Percentiles rank a stretch among this genome's conserved stretches.
These are phyloP conservation scores for Schrankia costaestrigalis DNA, from an alignment of 2,888 invertebrate genomes.

Conservation along the genomic window DNA sequence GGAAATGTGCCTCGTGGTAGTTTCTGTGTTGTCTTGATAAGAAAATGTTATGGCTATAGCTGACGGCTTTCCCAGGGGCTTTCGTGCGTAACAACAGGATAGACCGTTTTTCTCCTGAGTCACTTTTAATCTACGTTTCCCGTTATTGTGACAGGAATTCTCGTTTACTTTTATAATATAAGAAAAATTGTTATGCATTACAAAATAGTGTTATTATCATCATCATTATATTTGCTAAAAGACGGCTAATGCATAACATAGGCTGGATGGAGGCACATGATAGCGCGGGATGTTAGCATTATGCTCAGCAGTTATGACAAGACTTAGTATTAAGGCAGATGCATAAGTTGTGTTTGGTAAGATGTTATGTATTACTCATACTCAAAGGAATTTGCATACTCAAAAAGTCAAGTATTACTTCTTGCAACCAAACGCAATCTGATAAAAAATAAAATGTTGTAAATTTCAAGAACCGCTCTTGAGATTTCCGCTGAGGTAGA, in stretches of 20 bases:
- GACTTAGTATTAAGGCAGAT: too few species aligned
- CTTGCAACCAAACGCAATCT: too few species aligned
- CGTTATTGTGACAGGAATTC: constrained; percentile 41
- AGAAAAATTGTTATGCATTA: constrained; percentile 9
- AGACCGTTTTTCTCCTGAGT: constrained; percentile 42
- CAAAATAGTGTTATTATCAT: too few species aligned
- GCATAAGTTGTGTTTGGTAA: too few species aligned
- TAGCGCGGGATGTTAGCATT: too few species aligned
- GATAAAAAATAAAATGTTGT: not conserved
- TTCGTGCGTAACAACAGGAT: constrained; percentile 51
- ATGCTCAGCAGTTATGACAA: too few species aligned
- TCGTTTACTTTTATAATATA: constrained; percentile 8
- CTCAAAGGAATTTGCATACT: too few species aligned
- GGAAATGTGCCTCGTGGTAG: constrained; percentile 34
- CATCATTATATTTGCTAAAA: too few species aligned
- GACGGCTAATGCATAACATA: too few species aligned
- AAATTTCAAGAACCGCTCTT: constrained; percentile 6
- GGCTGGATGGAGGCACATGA: too few species aligned
- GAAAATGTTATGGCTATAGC: constrained; percentile 60
- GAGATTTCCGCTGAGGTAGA: constrained; percentile 27
- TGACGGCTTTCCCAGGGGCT: constrained; percentile 54
- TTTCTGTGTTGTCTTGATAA: constrained; percentile 61
- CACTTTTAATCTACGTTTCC: constrained; percentile 56
- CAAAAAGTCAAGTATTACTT: too few species aligned
- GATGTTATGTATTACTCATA: too few species aligned